Conservation (phyloP, 2,888 invertebrate genomes). For the Temnothorax rugatulus region DNA sequence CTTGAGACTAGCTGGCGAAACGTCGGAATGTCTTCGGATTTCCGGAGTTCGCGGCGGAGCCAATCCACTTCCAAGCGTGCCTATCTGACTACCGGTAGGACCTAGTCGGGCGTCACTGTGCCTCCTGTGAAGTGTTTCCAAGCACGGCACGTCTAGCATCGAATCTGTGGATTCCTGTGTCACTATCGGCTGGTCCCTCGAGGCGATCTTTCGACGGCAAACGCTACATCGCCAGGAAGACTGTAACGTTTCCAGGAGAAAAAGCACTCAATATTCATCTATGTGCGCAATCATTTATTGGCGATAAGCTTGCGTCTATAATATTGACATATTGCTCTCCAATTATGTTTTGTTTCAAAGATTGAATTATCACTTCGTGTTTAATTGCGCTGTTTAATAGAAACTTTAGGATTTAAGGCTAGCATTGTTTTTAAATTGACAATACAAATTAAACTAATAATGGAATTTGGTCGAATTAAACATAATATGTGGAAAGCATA, state of each 20-base stretch:
- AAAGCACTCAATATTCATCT: neutral
- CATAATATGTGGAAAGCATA: neutral
- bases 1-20: slow-evolving; percentile 94
- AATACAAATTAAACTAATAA: neutral
- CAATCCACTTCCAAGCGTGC: slow-evolving; percentile 88
- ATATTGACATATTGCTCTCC: neutral
- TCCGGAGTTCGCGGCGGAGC: slow-evolving; percentile 95
- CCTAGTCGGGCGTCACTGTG: slow-evolving; percentile 93
- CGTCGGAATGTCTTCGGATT: slow-evolving; percentile 93
- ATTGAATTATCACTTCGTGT: neutral
- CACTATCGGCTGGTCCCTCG: slow-evolving; percentile 90
- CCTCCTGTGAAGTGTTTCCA: slow-evolving; percentile 92
- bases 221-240: slow-evolving; percentile 95
- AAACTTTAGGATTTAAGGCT: neutral
- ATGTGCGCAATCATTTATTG: neutral
- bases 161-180: slow-evolving; percentile 95
- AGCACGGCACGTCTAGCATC: slow-evolving; percentile 92
- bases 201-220: slow-evolving; percentile 94
- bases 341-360: neutral
- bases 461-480: slow-evolving; percentile 1
- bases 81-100: slow-evolving; percentile 84
- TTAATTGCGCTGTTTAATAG: neutral
- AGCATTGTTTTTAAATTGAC: neutral
- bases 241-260: slow-evolving; percentile 47
- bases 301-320: neutral